Conservation (phyloP, 2,113 vertebrate species). For the Peromyscus californicus region DNA sequence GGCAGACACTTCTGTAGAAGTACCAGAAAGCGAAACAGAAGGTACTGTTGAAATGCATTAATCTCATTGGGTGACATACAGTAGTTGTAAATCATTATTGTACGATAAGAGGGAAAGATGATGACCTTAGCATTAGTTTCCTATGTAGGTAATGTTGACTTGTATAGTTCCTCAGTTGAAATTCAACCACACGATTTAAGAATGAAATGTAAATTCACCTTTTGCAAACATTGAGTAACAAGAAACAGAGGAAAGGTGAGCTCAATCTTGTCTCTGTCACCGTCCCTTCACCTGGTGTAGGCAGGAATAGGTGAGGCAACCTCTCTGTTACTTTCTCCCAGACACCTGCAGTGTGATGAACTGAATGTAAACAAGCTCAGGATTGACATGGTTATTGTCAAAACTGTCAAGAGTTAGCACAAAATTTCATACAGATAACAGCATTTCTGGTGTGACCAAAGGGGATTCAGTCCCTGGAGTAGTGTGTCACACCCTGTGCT, state of each 20-base stretch:
- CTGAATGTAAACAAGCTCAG: background rate
- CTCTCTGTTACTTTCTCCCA: background rate
- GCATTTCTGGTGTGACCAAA: background rate
- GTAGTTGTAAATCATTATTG: too few relatives aligned
- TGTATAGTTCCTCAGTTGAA: too few relatives aligned
- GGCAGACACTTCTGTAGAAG: too few relatives aligned
- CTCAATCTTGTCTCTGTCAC: background rate
- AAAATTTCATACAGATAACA: background rate
- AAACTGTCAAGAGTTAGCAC: background rate
- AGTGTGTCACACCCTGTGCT: background rate
- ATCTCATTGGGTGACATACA: background rate
- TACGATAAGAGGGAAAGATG: too few relatives aligned
- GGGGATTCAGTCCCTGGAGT: background rate
- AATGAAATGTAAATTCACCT: too few relatives aligned
- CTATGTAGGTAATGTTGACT: background rate
- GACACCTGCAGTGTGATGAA: background rate
- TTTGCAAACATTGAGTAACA: background rate
- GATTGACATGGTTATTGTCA: background rate
- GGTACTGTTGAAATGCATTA: background rate
- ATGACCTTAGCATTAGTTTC: too few relatives aligned
- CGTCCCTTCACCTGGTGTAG: background rate
- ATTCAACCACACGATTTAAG: too few relatives aligned
- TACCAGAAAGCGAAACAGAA: accelerated
- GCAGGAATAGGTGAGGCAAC: background rate
- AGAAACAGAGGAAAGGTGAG: accelerated